These are phyloP conservation scores for Calliphora vomitoria DNA, from an alignment of 2,888 invertebrate genomes.

Conservation along the genomic window DNA sequence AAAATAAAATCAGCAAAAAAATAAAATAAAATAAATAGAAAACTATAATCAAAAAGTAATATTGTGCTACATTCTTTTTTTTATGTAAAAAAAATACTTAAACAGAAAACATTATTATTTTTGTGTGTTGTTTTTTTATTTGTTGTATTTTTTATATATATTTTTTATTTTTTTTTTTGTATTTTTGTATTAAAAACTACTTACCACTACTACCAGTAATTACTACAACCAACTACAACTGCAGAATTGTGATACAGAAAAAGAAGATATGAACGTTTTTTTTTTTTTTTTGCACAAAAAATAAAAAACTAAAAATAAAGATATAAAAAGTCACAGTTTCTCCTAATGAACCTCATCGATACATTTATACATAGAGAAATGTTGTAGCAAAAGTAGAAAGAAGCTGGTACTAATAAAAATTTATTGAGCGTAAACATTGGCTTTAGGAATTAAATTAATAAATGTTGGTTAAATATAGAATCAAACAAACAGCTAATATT, in stretches of 20 bases:
- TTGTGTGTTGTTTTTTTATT: slow-evolving; percentile 47
- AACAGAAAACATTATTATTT: slow-evolving; percentile 58
- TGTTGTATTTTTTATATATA: neutral
- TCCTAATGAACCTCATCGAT: slow-evolving; percentile 55
- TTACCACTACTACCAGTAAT: slow-evolving; percentile 36
- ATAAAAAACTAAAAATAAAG: neutral
- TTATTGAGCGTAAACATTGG: slow-evolving; percentile 41
- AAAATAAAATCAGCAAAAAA: slow-evolving; percentile 26
- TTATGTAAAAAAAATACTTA: slow-evolving; percentile 60
- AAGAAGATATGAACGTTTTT: slow-evolving; percentile 65
- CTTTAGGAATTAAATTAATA: slow-evolving; percentile 36
- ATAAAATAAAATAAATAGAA: slow-evolving; percentile 8
- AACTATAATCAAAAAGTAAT: slow-evolving; percentile 83
- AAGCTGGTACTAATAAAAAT: slow-evolving; percentile 15
- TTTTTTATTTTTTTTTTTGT: neutral
- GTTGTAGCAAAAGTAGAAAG: neutral
- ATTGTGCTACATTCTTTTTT: slow-evolving; percentile 78
- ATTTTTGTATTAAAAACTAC: slow-evolving; percentile 26
- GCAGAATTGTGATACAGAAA: slow-evolving; percentile 77
- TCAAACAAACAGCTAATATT: no score
- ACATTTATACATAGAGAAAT: neutral
- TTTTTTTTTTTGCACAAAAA: slow-evolving; percentile 5
- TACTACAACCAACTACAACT: slow-evolving; percentile 73
- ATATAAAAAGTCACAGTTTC: slow-evolving; percentile 11
- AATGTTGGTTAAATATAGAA: neutral